Evolutionary conservation across 2,113 vertebrate species (phyloP), one percentile per base, ranked within the genome.

Genomic region (Leiothrix lutea): DNA sequence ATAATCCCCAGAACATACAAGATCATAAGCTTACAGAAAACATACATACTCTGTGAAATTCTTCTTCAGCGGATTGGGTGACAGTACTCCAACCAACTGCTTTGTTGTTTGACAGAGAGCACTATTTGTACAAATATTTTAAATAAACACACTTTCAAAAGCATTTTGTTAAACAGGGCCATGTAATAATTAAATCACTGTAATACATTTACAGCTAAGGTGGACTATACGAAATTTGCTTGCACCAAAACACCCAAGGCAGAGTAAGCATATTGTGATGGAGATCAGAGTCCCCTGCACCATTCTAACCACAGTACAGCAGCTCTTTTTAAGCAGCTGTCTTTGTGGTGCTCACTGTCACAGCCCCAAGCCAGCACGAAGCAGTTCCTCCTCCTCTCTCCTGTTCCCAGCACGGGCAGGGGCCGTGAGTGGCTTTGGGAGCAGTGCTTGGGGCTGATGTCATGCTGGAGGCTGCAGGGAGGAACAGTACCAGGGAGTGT

Each of bases 401-500:
- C 69, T 1, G 1, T 60, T 85, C 89, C 67, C 77, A 86, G 67
- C 35, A 61, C 4, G 1, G 72, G 62, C 71, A 56, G 77, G 42
- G 54, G 85, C 84, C 29, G 58, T 7, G 13, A 42, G 65, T 2
- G 3, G 51, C 81, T 65, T 35, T 66, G 61, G 29, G 71, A 74
- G 65, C 58, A 38, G 40, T 0, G 4, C 61, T 77, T 9, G 2
- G 57, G 62, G 53, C 35, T 93, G 83, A 94, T 88, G 81, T 86
- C 94, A 95, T 40, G 19, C 77, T 62, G 69, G 29, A 86, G 58
- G 12, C 64, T 7, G 62, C 65, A 14, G 40, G 38, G 57, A 90
- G 40, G 79, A 93, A 89, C 87, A 51, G 92, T 45, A 95, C 92
- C 80, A 95, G 90, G 73, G 67, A 94, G 89, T 36, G 11, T 64